phyloP scores from a whole-genome alignment of 2,113 vertebrate genomes.

The Dasyornis broadbenti region DNA sequence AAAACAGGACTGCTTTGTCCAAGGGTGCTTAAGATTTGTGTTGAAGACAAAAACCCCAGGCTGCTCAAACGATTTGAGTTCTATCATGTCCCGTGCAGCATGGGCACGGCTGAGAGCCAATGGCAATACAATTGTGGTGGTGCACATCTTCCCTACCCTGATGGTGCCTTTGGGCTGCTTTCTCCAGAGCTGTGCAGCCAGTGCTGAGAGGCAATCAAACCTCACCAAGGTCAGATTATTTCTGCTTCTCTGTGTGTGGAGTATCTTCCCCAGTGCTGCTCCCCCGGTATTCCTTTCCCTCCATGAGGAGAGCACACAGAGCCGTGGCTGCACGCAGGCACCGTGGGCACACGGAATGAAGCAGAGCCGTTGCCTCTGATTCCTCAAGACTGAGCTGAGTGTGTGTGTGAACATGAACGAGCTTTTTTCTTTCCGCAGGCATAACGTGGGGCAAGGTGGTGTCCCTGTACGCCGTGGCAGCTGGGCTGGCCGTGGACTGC shows the following conservation, averaged over 20 bases:
- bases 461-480: constrained; percentile 89
- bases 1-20: not conserved
- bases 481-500: constrained; percentile 89
- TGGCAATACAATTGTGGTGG: not conserved
- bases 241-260: not conserved
- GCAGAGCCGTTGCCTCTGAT: not conserved
- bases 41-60: not conserved
- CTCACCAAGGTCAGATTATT: not conserved
- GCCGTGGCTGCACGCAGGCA: rapidly evolving
- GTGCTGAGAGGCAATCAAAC: not conserved
- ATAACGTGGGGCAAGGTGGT: constrained; percentile 98
- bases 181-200: not conserved
- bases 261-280: not conserved
- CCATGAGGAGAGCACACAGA: rapidly evolving
- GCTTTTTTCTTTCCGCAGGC: constrained; percentile 66
- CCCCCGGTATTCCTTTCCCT: not conserved
- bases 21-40: not conserved
- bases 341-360: rapidly evolving
- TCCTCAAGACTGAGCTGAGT: not conserved
- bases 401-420: not conserved
- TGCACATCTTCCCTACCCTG: not conserved
- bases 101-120: not conserved
- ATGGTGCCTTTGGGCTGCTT: not conserved
- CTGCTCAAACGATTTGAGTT: not conserved
- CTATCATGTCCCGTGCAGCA: not conserved